These are phyloP conservation scores for Pyrocoelia pectoralis DNA, from an alignment of 2,888 invertebrate genomes.

Conservation along the genomic window DNA sequence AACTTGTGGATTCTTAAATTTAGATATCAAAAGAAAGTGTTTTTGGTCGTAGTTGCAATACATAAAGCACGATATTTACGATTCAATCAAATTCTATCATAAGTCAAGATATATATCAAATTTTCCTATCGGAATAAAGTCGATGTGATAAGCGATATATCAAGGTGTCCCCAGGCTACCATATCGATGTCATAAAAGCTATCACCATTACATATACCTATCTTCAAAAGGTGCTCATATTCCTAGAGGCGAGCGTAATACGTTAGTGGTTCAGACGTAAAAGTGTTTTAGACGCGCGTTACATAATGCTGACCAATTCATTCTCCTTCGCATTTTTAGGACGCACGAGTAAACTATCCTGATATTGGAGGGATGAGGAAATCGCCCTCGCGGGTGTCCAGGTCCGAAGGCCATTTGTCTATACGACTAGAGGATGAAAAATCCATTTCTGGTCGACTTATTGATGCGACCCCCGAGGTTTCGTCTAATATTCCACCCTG, in stretches of 20 bases:
- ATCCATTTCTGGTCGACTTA: conserved; percentile 63
- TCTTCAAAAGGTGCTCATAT: conserved; percentile 38
- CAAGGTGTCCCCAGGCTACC: conserved; percentile 29
- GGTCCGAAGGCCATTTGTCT: conserved; percentile 59
- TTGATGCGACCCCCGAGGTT: conserved; percentile 60
- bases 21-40: too few relatives aligned
- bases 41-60: too few relatives aligned
- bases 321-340: conserved; percentile 23
- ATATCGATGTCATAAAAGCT: conserved; percentile 38
- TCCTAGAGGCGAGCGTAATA: conserved; percentile 39
- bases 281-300: conserved; percentile 28
- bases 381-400: conserved; percentile 53
- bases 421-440: conserved; percentile 58
- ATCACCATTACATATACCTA: conserved; percentile 39
- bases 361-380: conserved; percentile 37
- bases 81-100: conserved; percentile 5
- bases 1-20: too few relatives aligned
- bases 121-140: conserved; percentile 11
- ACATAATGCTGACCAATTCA: conserved; percentile 24
- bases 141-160: conserved; percentile 28
- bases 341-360: conserved; percentile 36
- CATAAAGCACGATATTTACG: neutral
- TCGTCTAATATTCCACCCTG: conserved; percentile 54
- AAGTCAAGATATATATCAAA: neutral
- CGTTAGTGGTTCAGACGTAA: conserved; percentile 33